phyloP scores from a whole-genome alignment of 2,888 invertebrate genomes.

The Coelopa pilipes region DNA sequence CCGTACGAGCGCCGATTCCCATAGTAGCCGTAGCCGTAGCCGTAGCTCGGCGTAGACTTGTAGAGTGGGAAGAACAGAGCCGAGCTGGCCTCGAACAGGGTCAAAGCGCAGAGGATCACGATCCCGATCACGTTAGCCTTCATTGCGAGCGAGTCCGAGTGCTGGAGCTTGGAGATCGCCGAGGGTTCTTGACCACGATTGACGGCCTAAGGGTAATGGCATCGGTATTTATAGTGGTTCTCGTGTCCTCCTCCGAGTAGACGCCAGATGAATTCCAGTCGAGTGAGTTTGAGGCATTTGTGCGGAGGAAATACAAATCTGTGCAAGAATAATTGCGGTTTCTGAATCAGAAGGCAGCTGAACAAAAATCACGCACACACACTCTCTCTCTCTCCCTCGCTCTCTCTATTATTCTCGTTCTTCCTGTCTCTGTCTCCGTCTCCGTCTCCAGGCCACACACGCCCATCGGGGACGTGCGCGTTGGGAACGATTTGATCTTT shows the following conservation, averaged over 20 bases:
- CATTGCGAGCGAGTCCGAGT: not conserved
- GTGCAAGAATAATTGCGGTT: no score
- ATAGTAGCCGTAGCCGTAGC: not conserved
- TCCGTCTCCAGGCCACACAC: no score
- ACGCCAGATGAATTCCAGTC: not conserved
- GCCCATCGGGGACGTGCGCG: no score
- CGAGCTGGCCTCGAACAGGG: not conserved
- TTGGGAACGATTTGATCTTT: no score
- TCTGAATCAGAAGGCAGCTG: no score
- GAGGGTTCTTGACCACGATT: slow-evolving; percentile 1
- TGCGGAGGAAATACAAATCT: no score
- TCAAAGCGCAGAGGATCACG: not conserved
- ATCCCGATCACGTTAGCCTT: not conserved
- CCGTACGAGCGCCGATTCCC: not conserved
- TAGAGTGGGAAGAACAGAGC: not conserved
- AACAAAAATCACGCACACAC: no score
- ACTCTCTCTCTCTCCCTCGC: no score
- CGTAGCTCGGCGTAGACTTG: not conserved
- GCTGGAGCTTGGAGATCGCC: not conserved
- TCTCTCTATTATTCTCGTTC: no score
- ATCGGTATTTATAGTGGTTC: not conserved
- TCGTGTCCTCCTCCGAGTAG: not conserved
- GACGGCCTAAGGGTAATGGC: slow-evolving; percentile 1
- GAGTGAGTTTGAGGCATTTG: no score
- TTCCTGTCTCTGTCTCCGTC: no score